phyloP scores from a whole-genome alignment of 2,888 invertebrate genomes.

The Acanthococcus lagerstroemiae region DNA sequence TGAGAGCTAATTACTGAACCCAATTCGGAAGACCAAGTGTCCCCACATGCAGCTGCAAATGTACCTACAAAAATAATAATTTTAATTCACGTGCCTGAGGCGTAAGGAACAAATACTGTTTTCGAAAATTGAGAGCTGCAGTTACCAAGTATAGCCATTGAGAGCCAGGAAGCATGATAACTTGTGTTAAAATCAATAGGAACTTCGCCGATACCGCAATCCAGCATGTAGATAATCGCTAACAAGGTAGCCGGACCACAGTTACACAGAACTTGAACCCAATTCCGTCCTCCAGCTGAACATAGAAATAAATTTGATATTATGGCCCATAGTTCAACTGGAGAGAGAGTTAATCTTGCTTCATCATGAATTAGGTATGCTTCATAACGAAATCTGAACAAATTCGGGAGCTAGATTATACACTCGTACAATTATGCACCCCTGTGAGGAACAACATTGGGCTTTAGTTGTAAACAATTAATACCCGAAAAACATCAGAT shows the following conservation, averaged over 20 bases:
- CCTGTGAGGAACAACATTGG: no score
- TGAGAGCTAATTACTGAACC: slow-evolving; percentile 60
- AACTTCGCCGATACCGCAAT: slow-evolving; percentile 66
- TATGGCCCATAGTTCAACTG: no score
- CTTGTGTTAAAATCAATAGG: slow-evolving; percentile 65
- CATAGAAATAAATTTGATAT: no score
- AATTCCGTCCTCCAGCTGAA: slow-evolving; percentile 71
- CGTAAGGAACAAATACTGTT: not conserved
- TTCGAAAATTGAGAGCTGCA: no score
- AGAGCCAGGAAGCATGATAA: slow-evolving; percentile 73
- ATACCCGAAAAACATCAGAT: no score
- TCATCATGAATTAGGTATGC: no score
- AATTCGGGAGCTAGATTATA: no score
- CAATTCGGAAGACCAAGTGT: slow-evolving; percentile 84
- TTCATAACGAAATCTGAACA: no score
- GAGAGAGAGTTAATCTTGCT: no score
- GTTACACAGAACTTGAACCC: slow-evolving; percentile 84
- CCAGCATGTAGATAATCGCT: slow-evolving; percentile 64
- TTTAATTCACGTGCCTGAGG: not conserved
- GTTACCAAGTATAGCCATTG: slow-evolving; percentile 62
- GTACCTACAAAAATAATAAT: slow-evolving; percentile 27
- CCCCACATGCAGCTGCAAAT: slow-evolving; percentile 54
- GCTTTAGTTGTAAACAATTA: no score
- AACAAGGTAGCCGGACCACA: slow-evolving; percentile 76
- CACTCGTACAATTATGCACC: no score